Base-by-base conservation (phyloP, 2,113 vertebrate species). In the Columba livia region DNA sequence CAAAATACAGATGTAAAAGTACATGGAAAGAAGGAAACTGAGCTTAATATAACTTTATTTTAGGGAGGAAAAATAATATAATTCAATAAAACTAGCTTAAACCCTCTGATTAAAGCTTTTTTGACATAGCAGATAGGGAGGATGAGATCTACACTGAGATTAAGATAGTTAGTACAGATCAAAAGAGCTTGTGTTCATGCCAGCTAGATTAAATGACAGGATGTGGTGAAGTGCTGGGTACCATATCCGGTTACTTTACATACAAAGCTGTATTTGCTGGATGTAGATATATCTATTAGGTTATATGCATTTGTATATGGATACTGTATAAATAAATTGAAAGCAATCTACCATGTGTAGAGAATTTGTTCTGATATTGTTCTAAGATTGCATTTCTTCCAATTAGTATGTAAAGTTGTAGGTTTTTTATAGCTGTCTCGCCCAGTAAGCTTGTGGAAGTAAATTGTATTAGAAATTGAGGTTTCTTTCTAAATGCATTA, bases 31-130 rank as follows among this genome's bases (percentile, higher is more conserved):
- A 96, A 84, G 72, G 80, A 94, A 82, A 75, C 82, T 47, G 91
- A 96, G 91, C 74, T 77, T 83, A 60, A 93, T 87, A 61, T 96
- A 83, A 66, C 77, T 96, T 90, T 94, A 58, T 73, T 94, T 96
- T 88, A 88, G 79, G 77, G n/a, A 88, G 69, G 89, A 82, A 78
- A 87, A 79, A 70, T 20, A 94, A 88, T 96, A 51, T 98, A 97
- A 98, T 97, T 97, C 90, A 97, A 94, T 95, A 91, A 95, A 90
- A 95, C 75, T 90, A 78, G 71, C 77, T 78, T 20, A 96, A 93
- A 66, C 66, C 34, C 80, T 96, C 86, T 98, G 97, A 98, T 98
- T 97, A 98, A 98, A 98, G 95, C 93, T 78, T 93, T 97, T 97
- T 89, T 21, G 50, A 88, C 79, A 31, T 88, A 96, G 89, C 88